Base-by-base conservation (phyloP, 2,888 invertebrate genomes). In the Zygaena filipendulae region DNA sequence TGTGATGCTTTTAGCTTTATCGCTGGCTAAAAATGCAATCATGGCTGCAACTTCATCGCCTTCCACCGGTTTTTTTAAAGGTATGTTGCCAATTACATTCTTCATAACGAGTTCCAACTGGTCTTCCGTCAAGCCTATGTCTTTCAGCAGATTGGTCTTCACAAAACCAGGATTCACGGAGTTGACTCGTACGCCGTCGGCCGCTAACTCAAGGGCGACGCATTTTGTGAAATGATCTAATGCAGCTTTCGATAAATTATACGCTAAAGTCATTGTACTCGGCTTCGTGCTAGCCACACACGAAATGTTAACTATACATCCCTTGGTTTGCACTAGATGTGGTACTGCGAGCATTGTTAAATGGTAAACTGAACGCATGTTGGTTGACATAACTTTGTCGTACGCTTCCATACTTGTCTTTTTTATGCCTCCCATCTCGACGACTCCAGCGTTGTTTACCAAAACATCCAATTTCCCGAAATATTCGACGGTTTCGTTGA, bases 111-210 rank as follows among this genome's bases (percentile, higher is more conserved):
- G 82, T 37, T 94, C 90, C 38, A 96, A 70, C 60, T 96, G 97
- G 51, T 85, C 84, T 2, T 75, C 72, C 5, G 37, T 63, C 20
- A 77, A 36, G 0, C 72, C 74, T 1, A 86, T 82, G 36, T 87
- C 82, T 56, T 87, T 89, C 42, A 95, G 89, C 11, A 96, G 60
- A 56, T 94, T 90, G 0, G 96, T 97, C 19, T 90, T 69, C 2
- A 91, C 87, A 2, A 95, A 95, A n/a, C 97, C 96, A n/a, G 97
- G 97, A 63, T 92, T 95, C 0, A 96, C 91, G 18, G 90, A 84
- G 61, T 97, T 97, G 0, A 93, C 93, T 32, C 96, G 81, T 1
- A 96, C 90, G 42, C 88, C 85, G 55, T 90, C 90, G 1, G 83
- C 49, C 13, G 90, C 92, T 30, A 93, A 67, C 48, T 93, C 97